Base-by-base conservation (phyloP, 2,888 invertebrate species). In the Drosophila monieri region DNA sequence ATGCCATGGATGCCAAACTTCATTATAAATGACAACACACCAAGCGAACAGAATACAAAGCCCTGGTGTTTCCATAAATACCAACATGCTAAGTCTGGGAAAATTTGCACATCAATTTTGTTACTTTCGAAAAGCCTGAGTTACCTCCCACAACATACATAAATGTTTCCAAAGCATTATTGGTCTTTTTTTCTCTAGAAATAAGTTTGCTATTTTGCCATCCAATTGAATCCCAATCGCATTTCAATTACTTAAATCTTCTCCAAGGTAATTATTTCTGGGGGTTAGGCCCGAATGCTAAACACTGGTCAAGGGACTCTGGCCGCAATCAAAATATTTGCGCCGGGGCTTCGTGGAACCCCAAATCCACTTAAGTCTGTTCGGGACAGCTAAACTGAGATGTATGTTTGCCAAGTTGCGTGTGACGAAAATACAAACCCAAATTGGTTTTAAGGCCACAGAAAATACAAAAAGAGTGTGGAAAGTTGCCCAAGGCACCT, bases 341-440 rank as follows among this genome's bases (percentile, higher is more conserved):
- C n/a, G 41, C 54, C 68, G 37, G 59, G 25, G 44, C 21, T 14
- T 27, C 25, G 12, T 37, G 48, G 32, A 46, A 25, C 53, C 71
- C 35, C 41, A 64, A 57, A 51, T 41, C 39, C 60, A 68, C 71
- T 69, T 62, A 47, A 47, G 68, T 62, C 61, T 71, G 69, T 70
- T 70, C 65, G 41, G 65, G 64, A 32, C 60, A 53, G 62, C 43
- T 18, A 69, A 68, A 57, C 61, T 57, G 39, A 25, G 56, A 51
- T 57, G 51, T 51, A 52, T 52, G 61, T 69, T 71, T 66, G 53
- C 60, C 65, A 66, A 58, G 60, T 76, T 68, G 77, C 68, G 75
- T 78, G 77, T 80, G 65, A 66, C 41, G 52, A 56, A 80, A 76
- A 80, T 74, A 74, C 74, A 73, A 76, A 74, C 58, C 14, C 44